A percentile compares a stretch with the other conserved stretches of the same genome.
Evolutionary conservation across 2,113 vertebrate genomes (phyloP).

Genomic region (Podarcis cretensis): DNA sequence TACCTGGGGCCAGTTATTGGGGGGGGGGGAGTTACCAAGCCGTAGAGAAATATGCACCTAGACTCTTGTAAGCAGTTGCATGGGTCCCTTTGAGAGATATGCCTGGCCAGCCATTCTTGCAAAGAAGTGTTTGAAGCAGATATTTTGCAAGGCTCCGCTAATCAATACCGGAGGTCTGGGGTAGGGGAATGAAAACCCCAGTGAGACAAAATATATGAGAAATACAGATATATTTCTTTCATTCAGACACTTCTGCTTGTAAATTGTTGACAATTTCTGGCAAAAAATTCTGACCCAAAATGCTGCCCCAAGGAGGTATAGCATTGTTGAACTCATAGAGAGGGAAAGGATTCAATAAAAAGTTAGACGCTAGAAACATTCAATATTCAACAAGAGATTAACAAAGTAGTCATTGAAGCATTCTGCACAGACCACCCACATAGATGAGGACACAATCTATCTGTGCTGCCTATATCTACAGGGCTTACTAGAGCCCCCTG

Average conservation of each 20-base stretch:
- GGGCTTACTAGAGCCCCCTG: background rate
- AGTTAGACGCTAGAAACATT: slow-evolving; percentile 7
- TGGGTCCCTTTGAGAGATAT: background rate
- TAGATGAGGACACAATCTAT: background rate
- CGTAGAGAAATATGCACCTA: too few relatives aligned
- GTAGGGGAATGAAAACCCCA: background rate
- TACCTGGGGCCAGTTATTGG: too few relatives aligned
- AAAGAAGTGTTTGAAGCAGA: background rate
- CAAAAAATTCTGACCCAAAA: too few relatives aligned
- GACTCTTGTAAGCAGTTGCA: background rate
- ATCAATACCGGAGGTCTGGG: slow-evolving; percentile 2
- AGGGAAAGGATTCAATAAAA: slow-evolving; percentile 6
- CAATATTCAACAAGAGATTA: slow-evolving; percentile 25
- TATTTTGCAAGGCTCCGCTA: background rate
- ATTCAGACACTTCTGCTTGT: background rate
- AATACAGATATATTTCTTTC: slow-evolving; percentile 9
- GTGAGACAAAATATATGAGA: background rate
- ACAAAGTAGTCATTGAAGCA: background rate
- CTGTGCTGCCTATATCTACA: background rate
- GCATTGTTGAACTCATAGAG: background rate
- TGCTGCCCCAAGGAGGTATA: background rate
- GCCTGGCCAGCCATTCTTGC: background rate
- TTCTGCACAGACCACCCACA: background rate
- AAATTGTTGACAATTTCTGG: background rate
- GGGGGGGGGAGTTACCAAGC: too few relatives aligned